These are phyloP conservation scores for Drosophila lowei DNA, from an alignment of 1,140 invertebrate species.

Conservation along the genomic window DNA sequence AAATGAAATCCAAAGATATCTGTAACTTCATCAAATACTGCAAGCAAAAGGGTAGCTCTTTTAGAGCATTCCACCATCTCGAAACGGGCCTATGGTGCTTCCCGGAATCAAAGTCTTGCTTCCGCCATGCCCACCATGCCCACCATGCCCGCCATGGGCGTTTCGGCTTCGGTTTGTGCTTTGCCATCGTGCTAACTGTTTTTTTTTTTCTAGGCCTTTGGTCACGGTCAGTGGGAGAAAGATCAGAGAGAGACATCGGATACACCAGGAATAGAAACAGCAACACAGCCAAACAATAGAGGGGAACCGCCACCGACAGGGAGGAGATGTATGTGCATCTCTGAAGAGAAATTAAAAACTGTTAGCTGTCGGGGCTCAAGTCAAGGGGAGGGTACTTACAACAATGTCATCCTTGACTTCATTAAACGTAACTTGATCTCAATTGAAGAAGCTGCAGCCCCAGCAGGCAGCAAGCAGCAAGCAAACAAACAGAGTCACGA, in stretches of 20 bases:
- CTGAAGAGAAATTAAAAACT: constrained; percentile 68
- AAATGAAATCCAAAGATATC: too few species aligned
- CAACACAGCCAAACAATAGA: too few species aligned
- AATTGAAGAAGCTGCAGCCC: constrained; percentile 32
- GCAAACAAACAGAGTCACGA: neutral
- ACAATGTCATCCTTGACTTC: constrained; percentile 80
- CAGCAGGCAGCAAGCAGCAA: constrained; percentile 20
- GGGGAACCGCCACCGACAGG: constrained; percentile 27
- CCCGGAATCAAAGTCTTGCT: constrained; percentile 5
- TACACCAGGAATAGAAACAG: constrained; percentile 25
- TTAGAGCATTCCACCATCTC: too few species aligned
- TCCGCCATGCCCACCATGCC: constrained; percentile 13
- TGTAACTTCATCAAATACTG: too few species aligned
- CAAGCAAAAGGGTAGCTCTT: too few species aligned
- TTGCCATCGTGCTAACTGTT: constrained; percentile 31
- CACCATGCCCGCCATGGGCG: neutral
- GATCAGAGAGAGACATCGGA: constrained; percentile 32
- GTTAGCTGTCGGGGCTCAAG: constrained; percentile 39
- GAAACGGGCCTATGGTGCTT: too few species aligned
- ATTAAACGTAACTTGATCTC: constrained; percentile 54
- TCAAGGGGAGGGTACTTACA: constrained; percentile 47
- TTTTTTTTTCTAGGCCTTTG: constrained; percentile 72
- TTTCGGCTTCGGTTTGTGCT: neutral
- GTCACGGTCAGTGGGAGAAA: constrained; percentile 69
- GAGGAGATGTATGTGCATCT: neutral